Evolutionary conservation across 2,797 vertebrate species (phyloP), one percentile per base, ranked within the genome.

Genomic region (Helicolenus hilgendorfi): DNA sequence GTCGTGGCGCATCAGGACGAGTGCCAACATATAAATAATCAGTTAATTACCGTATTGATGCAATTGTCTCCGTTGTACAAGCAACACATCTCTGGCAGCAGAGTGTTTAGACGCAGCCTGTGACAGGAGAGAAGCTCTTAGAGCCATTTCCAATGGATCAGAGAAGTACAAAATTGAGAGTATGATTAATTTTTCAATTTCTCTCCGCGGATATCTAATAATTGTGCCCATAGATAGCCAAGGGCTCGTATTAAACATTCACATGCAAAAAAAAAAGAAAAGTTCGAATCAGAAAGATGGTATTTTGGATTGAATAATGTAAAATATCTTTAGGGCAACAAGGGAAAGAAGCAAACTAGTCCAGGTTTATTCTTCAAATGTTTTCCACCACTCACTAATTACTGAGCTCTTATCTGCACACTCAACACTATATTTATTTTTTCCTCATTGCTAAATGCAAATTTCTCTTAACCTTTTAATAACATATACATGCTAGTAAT

Each of bases 161-260:
- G 95, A 92, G 91, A 98, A 98, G 96, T 97, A 98, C 97, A 97
- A 98, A 97, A 98, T 98, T 96, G 97, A 98, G 98, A 98, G 94
- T 97, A 97, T 98, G 98, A 99, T 99, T 98, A 98, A 98, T 99
- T 99, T 99, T 99, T 98, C 98, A 98, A 97, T 99, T 98, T 98
- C 98, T 98, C 97, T 98, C 98, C 96, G 97, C 97, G 97, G 98
- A 98, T 99, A 98, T 98, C 98, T 98, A 98, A 99, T 99, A 98
- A 99, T 98, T 98, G 98, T 98, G 97, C 97, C 97, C 97, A 97
- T 95, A 94, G 97, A 98, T 98, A 93, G 98, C 98, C 98, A 98
- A 97, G 93, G 98, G 98, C 98, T 97, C 91, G 96, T 97, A 98
- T 99, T 98, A 99, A 98, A 99, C 98, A 99, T 99, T 99, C 98